Evolutionary conservation across 2,113 vertebrate genomes (phyloP).

Genomic region (Phrynocephalus versicolor): DNA sequence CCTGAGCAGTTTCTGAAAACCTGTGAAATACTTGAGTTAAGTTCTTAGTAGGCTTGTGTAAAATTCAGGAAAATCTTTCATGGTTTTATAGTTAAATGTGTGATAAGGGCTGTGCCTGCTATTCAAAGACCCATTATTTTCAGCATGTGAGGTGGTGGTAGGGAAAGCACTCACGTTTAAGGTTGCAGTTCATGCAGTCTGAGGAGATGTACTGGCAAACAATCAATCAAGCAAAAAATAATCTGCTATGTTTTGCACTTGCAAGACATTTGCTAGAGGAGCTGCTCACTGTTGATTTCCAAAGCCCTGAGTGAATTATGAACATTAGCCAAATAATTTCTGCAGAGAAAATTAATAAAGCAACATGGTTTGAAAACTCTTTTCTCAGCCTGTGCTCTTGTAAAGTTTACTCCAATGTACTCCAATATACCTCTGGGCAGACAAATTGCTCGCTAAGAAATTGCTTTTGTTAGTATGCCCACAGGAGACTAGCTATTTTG

Average conservation of each 20-base stretch:
- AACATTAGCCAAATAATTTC: conserved; percentile 33
- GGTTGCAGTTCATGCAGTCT: background rate
- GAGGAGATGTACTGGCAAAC: conserved; percentile 16
- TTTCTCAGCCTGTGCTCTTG: conserved; percentile 54
- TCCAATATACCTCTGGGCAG: conserved; percentile 62
- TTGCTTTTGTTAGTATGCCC: conserved; percentile 75
- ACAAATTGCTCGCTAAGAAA: conserved; percentile 71
- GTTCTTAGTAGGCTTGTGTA: background rate
- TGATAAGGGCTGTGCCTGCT: background rate
- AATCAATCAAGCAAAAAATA: background rate
- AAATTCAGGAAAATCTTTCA: background rate
- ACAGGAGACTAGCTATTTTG: conserved; percentile 67
- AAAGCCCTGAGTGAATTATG: conserved; percentile 22
- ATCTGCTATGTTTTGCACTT: background rate
- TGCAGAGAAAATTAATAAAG: conserved; percentile 41
- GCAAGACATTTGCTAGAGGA: background rate
- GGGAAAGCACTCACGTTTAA: background rate
- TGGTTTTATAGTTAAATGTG: background rate
- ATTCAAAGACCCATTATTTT: background rate
- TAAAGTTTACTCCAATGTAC: conserved; percentile 73
- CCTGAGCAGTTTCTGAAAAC: conserved; percentile 8
- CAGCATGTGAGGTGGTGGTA: background rate
- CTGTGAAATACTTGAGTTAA: background rate
- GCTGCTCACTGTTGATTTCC: background rate
- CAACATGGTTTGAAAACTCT: conserved; percentile 48